A percentile compares a stretch with the other conserved stretches of the same genome.
These are phyloP conservation scores for Microchrysa polita DNA, from an alignment of 2,888 invertebrate genomes.

Conservation along the genomic window DNA sequence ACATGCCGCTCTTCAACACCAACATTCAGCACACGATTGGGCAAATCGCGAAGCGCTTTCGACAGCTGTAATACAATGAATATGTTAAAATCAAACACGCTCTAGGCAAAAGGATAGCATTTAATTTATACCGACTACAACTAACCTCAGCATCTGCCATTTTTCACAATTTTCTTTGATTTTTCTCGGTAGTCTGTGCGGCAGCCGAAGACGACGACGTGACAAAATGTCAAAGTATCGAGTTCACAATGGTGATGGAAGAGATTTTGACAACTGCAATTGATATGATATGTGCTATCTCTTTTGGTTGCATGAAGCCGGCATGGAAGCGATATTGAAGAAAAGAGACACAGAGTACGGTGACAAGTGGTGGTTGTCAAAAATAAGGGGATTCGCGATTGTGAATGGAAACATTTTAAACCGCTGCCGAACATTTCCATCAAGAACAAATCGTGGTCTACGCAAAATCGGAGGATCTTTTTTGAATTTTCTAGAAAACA, in stretches of 20 bases:
- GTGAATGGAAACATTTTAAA: too few species aligned
- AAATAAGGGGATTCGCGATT: too few species aligned
- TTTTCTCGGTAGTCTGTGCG: not conserved
- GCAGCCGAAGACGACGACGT: too few species aligned
- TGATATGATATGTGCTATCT: constrained; percentile 19
- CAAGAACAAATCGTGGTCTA: too few species aligned
- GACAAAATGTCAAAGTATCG: constrained; percentile 14
- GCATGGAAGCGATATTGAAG: too few species aligned
- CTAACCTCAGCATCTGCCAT: constrained; percentile 57
- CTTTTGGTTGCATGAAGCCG: not conserved
- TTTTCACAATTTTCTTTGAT: constrained; percentile 46
- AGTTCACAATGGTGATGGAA: constrained; percentile 14
- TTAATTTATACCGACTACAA: constrained; percentile 25
- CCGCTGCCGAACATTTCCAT: too few species aligned
- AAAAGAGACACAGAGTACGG: too few species aligned
- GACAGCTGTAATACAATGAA: constrained; percentile 60
- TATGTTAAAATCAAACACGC: constrained; percentile 35
- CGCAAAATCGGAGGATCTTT: too few species aligned
- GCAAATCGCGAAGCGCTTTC: constrained; percentile 62
- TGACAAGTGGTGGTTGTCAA: too few species aligned
- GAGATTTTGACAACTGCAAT: constrained; percentile 2
- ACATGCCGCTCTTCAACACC: constrained; percentile 58
- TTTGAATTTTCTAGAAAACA: too few species aligned
- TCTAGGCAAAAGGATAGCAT: not conserved
- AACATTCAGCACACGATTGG: constrained; percentile 60